Base-by-base conservation (phyloP, 2,888 invertebrate species). In the Phymatocera aterrima region DNA sequence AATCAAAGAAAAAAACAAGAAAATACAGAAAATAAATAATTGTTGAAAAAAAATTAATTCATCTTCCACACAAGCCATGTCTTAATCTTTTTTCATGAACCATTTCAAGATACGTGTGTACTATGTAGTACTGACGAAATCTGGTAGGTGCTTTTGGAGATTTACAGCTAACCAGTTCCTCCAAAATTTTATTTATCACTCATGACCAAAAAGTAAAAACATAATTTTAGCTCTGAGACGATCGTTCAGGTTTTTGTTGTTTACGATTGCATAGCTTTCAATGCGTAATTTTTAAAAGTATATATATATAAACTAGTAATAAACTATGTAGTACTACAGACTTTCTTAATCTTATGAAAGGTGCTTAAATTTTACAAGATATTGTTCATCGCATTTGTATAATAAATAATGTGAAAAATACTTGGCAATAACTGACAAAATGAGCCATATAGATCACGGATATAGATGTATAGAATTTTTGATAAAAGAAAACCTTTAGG, bases 61-160 rank as follows among this genome's bases (percentile, higher is more conserved):
- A n/a, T n/a, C n/a, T 68, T 68, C 24, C 24, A 68, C 46, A 68
- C 6, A 28, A 68, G 46, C 68, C 40, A n/a, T 64, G 3, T 37
- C 6, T 37, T 15, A 12, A 64, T 64, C 37, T 64, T 64, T 37
- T 64, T 21, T 18, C 8, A n/a, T n/a, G 15, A 64, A 64, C 37
- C 61, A 64, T 8, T 37, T 43, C 12, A 43, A 12, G 43, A 43
- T n/a, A n/a, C n/a, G n/a, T n/a, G n/a, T n/a, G n/a, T n/a, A n/a
- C n/a, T n/a, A n/a, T n/a, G n/a, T n/a, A n/a, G n/a, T n/a, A n/a
- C n/a, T n/a, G 43, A 43, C 43, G 0, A 12, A 43, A 43, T 43
- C 12, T 43, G 43, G 43, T 43, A n/a, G n/a, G n/a, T n/a, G n/a
- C n/a, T n/a, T n/a, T n/a, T n/a, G n/a, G n/a, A n/a, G n/a, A n/a